These are phyloP conservation scores for Adelognathus sp. DNA, from an alignment of 2,888 invertebrate species.

Conservation along the genomic window DNA sequence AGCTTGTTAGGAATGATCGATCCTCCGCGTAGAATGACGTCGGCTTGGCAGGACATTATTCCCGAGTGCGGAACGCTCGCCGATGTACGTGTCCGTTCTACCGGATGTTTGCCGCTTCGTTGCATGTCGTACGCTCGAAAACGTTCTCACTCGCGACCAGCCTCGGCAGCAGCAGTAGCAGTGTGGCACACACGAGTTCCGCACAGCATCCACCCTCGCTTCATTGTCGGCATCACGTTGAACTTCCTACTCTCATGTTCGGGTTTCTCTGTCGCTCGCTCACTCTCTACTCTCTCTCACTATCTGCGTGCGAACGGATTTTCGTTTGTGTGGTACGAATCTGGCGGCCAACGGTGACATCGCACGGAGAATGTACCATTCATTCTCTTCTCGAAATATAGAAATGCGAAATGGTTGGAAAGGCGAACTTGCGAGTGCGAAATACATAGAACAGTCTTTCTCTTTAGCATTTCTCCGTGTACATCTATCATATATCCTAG, in stretches of 20 bases:
- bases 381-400: conserved; percentile 5
- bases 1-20: conserved; percentile 68
- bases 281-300: not conserved
- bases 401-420: not conserved
- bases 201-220: conserved; percentile 9
- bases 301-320: not conserved
- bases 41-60: conserved; percentile 67
- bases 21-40: conserved; percentile 64
- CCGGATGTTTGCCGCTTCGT: conserved; percentile 58
- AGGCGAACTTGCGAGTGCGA: not conserved
- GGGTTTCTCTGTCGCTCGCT: too few species aligned
- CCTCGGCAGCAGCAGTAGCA: too few species aligned
- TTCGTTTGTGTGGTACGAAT: not conserved
- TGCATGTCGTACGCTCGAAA: conserved; percentile 48
- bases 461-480: not conserved
- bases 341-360: too few species aligned
- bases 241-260: conserved; percentile 21
- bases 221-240: conserved; percentile 23
- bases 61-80: conserved; percentile 40
- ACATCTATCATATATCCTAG: not conserved
- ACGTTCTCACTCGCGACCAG: conserved; percentile 20
- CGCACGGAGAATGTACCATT: not conserved
- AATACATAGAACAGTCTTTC: not conserved
- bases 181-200: not conserved
- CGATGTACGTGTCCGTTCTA: conserved; percentile 51